A percentile compares a stretch with the other conserved stretches of the same genome.
Conservation (phyloP, 2,888 invertebrate species). For the Shargacucullia verbasci region DNA sequence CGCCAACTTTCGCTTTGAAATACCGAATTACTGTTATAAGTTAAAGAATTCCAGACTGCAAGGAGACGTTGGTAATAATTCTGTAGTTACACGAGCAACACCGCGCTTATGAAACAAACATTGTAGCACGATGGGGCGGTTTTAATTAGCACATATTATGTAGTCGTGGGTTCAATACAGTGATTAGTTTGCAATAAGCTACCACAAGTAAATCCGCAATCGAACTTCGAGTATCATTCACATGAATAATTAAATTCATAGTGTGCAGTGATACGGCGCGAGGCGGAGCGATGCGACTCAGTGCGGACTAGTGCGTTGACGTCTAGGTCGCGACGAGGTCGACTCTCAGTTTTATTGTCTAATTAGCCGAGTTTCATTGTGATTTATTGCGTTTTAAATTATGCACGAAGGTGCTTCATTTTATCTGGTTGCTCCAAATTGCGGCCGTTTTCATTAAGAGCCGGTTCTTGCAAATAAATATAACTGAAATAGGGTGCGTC, state of each 20-base stretch:
- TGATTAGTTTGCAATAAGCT: constrained; percentile 25
- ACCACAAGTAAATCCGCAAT: constrained; percentile 19
- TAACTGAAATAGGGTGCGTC: constrained; percentile 70
- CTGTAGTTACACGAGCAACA: not conserved
- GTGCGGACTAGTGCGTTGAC: not conserved
- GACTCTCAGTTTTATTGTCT: constrained; percentile 67
- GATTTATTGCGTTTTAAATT: constrained; percentile 81
- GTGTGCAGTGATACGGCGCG: not conserved
- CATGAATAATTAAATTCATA: constrained; percentile 50
- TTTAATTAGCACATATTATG: constrained; percentile 35
- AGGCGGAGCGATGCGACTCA: not conserved
- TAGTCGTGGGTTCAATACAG: constrained; percentile 7
- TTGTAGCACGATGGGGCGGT: constrained; percentile 5
- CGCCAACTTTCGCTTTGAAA: not conserved
- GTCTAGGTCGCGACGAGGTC: constrained; percentile 1
- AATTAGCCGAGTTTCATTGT: constrained; percentile 75
- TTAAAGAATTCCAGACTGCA: constrained; percentile 2
- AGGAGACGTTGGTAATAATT: constrained; percentile 14
- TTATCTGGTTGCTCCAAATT: constrained; percentile 62
- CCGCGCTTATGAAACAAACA: constrained; percentile 12
- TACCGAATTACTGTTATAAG: not conserved
- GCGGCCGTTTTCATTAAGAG: constrained; percentile 76
- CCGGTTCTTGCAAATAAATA: constrained; percentile 72
- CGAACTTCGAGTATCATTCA: constrained; percentile 29
- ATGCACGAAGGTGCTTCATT: constrained; percentile 73